Conservation (phyloP, 2,113 vertebrate genomes). For the Syngnathus floridae region DNA sequence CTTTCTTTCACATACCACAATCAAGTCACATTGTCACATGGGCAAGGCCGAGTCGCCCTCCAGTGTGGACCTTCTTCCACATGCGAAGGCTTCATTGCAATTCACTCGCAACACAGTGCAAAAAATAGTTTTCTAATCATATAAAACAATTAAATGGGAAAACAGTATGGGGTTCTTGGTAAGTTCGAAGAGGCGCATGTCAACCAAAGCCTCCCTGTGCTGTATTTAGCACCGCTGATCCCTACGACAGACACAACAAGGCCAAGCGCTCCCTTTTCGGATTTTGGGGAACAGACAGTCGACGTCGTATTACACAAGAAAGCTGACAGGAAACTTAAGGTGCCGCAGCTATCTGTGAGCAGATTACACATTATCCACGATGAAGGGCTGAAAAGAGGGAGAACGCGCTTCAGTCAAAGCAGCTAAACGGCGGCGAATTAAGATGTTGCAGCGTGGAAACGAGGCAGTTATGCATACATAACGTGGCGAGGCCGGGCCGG, state of each 20-base stretch:
- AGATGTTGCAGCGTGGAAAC: slow-evolving; percentile 65
- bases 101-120: too few relatives aligned
- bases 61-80: too few relatives aligned
- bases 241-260: neutral
- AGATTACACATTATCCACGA: slow-evolving; percentile 50
- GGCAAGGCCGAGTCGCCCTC: too few relatives aligned
- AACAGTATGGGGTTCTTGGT: neutral
- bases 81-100: too few relatives aligned
- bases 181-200: neutral
- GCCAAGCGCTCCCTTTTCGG: neutral
- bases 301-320: neutral
- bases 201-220: neutral
- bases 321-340: slow-evolving; percentile 9
- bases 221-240: slow-evolving; percentile 26
- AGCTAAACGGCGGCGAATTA: slow-evolving; percentile 68
- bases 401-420: slow-evolving; percentile 56
- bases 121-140: too few relatives aligned
- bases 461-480: slow-evolving; percentile 77
- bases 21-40: too few relatives aligned
- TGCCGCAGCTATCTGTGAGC: slow-evolving; percentile 33
- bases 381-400: slow-evolving; percentile 45
- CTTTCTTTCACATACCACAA: too few relatives aligned
- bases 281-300: neutral
- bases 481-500: slow-evolving; percentile 80
- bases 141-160: neutral